Conservation (phyloP, 2,797 vertebrate species). For the Champsocephalus esox region DNA sequence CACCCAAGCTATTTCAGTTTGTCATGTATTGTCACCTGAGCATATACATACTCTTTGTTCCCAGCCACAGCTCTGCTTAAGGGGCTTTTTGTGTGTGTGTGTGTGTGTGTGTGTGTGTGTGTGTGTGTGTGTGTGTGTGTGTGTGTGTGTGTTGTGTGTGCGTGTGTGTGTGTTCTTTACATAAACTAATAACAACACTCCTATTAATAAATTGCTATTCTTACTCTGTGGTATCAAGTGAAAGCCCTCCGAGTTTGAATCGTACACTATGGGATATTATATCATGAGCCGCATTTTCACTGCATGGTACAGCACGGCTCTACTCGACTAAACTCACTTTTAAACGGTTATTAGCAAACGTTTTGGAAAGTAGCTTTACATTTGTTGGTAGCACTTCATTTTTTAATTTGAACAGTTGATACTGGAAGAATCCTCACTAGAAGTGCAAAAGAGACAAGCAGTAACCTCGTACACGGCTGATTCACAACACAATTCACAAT, state of each 20-base stretch:
- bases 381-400: background rate
- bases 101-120: slow-evolving; percentile 23
- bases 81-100: slow-evolving; percentile 45
- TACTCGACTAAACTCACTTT: background rate
- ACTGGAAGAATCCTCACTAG: no score
- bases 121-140: slow-evolving; percentile 27
- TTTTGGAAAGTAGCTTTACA: background rate
- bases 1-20: slow-evolving; percentile 82
- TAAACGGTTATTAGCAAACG: background rate
- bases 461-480: no score
- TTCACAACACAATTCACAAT: no score
- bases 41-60: slow-evolving; percentile 76
- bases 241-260: slow-evolving; percentile 23
- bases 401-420: no score
- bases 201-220: slow-evolving; percentile 53
- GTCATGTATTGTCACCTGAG: slow-evolving; percentile 82
- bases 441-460: no score
- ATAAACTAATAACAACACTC: slow-evolving; percentile 51
- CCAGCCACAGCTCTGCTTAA: slow-evolving; percentile 45
- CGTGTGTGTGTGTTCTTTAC: slow-evolving; percentile 20
- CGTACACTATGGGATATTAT: background rate
- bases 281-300: background rate
- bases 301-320: background rate
- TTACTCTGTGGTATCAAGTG: slow-evolving; percentile 41
- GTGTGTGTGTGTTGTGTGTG: slow-evolving; percentile 32